Evolutionary conservation across 2,888 invertebrate species (phyloP).

Genomic region (Synergus itoensis): DNA sequence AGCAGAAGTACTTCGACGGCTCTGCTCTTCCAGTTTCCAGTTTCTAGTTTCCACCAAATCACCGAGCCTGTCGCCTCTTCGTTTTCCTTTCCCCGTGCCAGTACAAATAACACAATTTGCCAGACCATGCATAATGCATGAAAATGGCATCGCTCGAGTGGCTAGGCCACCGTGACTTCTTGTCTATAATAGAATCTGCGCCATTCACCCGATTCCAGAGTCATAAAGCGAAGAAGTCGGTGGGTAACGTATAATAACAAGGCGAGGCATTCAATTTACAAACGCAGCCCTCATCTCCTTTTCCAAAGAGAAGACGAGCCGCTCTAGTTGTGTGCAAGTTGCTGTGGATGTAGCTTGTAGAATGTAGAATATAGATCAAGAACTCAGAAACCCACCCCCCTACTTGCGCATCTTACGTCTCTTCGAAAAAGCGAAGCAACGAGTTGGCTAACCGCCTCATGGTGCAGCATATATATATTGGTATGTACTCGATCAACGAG

Average conservation of each 20-base stretch:
- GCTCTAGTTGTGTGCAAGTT: not conserved
- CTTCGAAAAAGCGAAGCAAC: conserved; percentile 29
- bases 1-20: not conserved
- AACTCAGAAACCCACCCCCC: conserved; percentile 13
- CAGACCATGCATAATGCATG: conserved; percentile 73
- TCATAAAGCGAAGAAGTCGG: conserved; percentile 70
- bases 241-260: conserved; percentile 71
- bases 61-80: conserved; percentile 45
- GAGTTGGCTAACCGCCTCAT: conserved; percentile 19
- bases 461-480: not conserved
- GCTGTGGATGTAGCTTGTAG: not conserved
- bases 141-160: conserved; percentile 67
- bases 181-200: conserved; percentile 76
- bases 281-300: conserved; percentile 51
- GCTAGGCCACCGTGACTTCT: conserved; percentile 69
- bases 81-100: conserved; percentile 54
- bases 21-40: not conserved
- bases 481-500: conserved; percentile 26
- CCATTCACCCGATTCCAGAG: conserved; percentile 69
- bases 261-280: conserved; percentile 75
- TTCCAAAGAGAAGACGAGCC: conserved; percentile 39
- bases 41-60: conserved; percentile 27
- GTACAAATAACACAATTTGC: conserved; percentile 74
- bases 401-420: conserved; percentile 20
- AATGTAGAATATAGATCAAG: conserved; percentile 17